Base-by-base conservation (phyloP, 2,113 vertebrate species). In the Leptodactylus fuscus region DNA sequence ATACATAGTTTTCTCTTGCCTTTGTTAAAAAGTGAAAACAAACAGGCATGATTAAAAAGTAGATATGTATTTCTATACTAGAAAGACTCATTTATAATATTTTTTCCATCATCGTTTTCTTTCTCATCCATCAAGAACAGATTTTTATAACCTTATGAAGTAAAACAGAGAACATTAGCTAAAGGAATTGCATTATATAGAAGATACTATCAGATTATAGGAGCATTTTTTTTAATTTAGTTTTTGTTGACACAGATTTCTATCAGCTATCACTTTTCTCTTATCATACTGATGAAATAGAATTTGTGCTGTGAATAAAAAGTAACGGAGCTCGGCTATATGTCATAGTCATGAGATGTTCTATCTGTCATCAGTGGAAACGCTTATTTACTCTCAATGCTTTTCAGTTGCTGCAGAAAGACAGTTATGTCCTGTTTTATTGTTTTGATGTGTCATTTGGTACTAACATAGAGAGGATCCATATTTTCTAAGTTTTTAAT, bases 211-310 rank as follows among this genome's bases (percentile, higher is more conserved):
- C 92, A 6, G 87, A 91, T 89, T 88, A 91, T 91, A 92, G 89
- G 88, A 84, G 87, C 85, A 90, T 41, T 84, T 91, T 95, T 44
- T 96, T 96, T 94, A 94, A 95, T 95, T 96, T 94, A 94, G 90
- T 94, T 94, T 93, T 86, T 96, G 93, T 95, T 95, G 93, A 95
- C 93, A 94, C 88, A 94, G 94, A 95, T 95, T 88, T 82, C 88
- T 93, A 95, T 96, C 94, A 94, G 85, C 90, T 94, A 94, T 95
- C 94, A 87, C 90, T 92, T 92, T 91, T 90, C 90, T 85, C 88
- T 94, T 95, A 95, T 96, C 94, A 22, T 88, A 48, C 81, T 89
- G 90, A 94, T 4, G 27, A 94, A 95, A 95, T 94, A 88, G 91
- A 92, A 93, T 94, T 95, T 94, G 89, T 90, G 85, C 67, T 87